Conservation (phyloP, 2,797 vertebrate genomes). For the Taeniopygia guttata region DNA sequence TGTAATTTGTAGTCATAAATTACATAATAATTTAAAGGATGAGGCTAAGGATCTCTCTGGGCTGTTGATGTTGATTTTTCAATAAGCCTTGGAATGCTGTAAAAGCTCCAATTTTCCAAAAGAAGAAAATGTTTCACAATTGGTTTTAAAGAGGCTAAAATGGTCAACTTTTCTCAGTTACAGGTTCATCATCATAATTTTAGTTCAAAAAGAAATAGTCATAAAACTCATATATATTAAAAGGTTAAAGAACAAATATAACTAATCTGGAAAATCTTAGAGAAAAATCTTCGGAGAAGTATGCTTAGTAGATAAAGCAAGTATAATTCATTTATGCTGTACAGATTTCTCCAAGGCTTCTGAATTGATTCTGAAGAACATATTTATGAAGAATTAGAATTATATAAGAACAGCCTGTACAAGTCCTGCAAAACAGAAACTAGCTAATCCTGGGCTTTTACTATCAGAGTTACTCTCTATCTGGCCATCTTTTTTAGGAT, state of each 20-base stretch:
- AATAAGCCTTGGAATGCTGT: background rate
- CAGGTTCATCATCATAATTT: fast-evolving
- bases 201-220: background rate
- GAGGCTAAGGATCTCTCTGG: background rate
- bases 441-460: background rate
- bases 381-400: background rate
- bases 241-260: background rate
- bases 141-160: background rate
- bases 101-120: background rate
- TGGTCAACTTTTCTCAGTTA: background rate
- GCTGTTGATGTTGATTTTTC: background rate
- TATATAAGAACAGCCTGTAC: background rate
- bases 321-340: background rate
- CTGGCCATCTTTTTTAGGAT: background rate
- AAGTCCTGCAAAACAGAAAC: background rate
- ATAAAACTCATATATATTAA: background rate
- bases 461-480: background rate
- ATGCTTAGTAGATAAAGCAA: background rate
- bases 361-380: background rate
- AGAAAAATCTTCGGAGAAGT: background rate
- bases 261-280: background rate
- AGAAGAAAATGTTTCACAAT: background rate
- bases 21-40: background rate
- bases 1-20: background rate
- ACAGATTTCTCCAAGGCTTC: background rate